A percentile compares a stretch with the other conserved stretches of the same genome.
phyloP scores from a whole-genome alignment of 2,113 vertebrate species.

The Trematomus loennbergii region DNA sequence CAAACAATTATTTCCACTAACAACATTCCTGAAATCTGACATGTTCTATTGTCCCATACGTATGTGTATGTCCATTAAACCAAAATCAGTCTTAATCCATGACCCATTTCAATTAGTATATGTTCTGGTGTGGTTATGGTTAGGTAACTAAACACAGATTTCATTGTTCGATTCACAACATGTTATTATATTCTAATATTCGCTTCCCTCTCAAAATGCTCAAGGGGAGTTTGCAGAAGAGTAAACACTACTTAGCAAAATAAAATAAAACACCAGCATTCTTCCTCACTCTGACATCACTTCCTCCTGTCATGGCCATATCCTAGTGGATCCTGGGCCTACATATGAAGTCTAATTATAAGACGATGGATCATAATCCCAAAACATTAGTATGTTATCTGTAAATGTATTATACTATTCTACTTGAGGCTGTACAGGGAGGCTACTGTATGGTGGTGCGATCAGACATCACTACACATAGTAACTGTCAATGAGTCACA shows the following conservation, averaged over 20 bases:
- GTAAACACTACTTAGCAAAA: background rate
- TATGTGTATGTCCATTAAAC: background rate
- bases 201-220: background rate
- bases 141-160: background rate
- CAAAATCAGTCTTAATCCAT: background rate
- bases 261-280: background rate
- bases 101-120: background rate
- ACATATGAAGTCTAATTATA: background rate
- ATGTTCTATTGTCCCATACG: background rate
- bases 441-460: slow-evolving; percentile 26
- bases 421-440: background rate
- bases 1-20: background rate
- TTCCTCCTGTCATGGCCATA: slow-evolving; percentile 6
- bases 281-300: slow-evolving; percentile 31
- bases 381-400: background rate
- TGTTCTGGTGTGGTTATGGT: background rate
- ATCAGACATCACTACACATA: slow-evolving; percentile 44
- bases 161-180: background rate
- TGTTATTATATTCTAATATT: background rate
- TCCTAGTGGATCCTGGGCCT: background rate
- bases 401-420: background rate
- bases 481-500: slow-evolving; percentile 69
- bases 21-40: background rate
- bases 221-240: background rate
- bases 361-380: background rate